Base-by-base conservation (phyloP, 2,797 vertebrate species). In the Neoniphon sammara region DNA sequence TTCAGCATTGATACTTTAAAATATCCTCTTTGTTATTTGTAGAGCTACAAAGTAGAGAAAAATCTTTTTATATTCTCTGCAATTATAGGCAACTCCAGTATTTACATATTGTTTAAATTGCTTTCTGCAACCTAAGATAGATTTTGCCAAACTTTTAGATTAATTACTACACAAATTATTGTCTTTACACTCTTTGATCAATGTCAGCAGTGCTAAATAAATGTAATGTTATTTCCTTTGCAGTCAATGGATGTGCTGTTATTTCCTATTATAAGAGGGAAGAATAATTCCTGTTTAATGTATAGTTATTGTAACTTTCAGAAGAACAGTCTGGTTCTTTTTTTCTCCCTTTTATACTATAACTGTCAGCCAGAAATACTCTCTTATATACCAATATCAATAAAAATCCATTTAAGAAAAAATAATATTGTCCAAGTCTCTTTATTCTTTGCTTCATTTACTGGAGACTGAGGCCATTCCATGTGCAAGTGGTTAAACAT, bases 91-190 rank as follows among this genome's bases (percentile, higher is more conserved):
- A 77, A 77, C 82, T 81, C 54, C 54, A 77, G 75, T 78, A 82
- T 81, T 61, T 73, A 70, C 77, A 82, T 78, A 27, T 75, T 47
- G 15, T 80, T 42, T 77, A 62, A 60, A 42, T 78, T 77, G 80
- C 74, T 85, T 86, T 59, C 70, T 84, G 81, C 83, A 76, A 75
- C 79, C 72, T 86, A 79, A 77, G 11, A 12, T 87, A 85, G 36
- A 72, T 57, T 80, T 84, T 53, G 75, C 58, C 83, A 75, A 30
- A 66, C 75, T 80, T 85, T 83, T 77, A 62, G 39, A 61, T n/a
- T 49, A 58, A 70, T 68, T 62, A 57, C 52, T 81, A 75, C 81
- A 71, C 66, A 80, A 62, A 31, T 46, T 42, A 73, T 78, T 76
- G 44, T 69, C 61, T 69, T 47, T 79, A 56, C 74, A 78, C 61